phyloP scores from a whole-genome alignment of 2,888 invertebrate species.

The Noctua fimbriata region DNA sequence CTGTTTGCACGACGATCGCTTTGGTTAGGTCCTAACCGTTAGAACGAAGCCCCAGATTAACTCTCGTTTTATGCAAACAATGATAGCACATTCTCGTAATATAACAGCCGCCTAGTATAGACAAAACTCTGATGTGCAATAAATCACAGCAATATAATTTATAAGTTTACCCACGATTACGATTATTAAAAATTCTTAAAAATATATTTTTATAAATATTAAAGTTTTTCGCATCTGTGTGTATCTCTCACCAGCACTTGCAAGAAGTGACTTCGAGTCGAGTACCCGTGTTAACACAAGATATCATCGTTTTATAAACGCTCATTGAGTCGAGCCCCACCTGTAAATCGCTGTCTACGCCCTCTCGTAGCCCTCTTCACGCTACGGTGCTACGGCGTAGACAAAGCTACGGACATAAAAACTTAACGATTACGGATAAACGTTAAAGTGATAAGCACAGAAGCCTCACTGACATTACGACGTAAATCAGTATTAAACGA shows the following conservation, averaged over 20 bases:
- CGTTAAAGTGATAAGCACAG: slow-evolving; percentile 31
- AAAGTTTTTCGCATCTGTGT: too few species aligned
- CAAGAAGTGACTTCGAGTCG: slow-evolving; percentile 26
- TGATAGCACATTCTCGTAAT: background rate
- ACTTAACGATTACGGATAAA: slow-evolving; percentile 28
- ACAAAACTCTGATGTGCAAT: background rate
- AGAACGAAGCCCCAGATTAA: background rate
- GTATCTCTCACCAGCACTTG: background rate
- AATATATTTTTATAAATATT: background rate
- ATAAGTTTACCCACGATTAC: background rate
- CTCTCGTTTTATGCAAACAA: background rate
- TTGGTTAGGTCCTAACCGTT: too few species aligned
- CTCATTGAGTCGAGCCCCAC: slow-evolving; percentile 56
- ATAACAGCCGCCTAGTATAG: background rate
- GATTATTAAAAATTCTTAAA: too few species aligned
- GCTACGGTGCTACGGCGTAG: slow-evolving; percentile 63
- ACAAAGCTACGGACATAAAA: slow-evolving; percentile 47
- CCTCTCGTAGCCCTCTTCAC: slow-evolving; percentile 47
- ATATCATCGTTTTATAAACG: slow-evolving; percentile 58
- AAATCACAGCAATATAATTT: background rate
- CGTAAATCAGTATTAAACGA: slow-evolving; percentile 24
- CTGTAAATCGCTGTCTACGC: slow-evolving; percentile 50
- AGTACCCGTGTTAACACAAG: slow-evolving; percentile 30
- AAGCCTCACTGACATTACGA: slow-evolving; percentile 23
- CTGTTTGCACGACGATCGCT: background rate